phyloP scores from a whole-genome alignment of 2,113 vertebrate species.

The Accipiter virgatus region DNA sequence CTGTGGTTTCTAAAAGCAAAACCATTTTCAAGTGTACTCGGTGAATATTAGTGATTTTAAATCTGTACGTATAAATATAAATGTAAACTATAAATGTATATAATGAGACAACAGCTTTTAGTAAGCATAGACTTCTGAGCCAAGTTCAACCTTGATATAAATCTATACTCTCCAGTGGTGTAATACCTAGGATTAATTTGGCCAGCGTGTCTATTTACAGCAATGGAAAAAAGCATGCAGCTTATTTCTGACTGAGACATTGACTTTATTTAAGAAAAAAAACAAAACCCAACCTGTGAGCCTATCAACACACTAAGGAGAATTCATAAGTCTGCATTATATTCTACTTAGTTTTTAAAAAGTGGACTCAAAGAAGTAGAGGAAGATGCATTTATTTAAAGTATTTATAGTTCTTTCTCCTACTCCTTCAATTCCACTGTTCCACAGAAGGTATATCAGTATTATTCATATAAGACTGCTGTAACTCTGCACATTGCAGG shows the following conservation, averaged over 20 bases:
- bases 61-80: slow-evolving; percentile 26
- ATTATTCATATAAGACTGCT: background rate
- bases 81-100: background rate
- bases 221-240: background rate
- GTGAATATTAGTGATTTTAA: slow-evolving; percentile 45
- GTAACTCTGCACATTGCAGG: background rate
- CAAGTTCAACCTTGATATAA: background rate
- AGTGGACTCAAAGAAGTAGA: background rate
- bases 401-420: background rate
- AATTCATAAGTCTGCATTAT: background rate
- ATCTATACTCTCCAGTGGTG: background rate
- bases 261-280: background rate
- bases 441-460: background rate
- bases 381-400: background rate
- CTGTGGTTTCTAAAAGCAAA: slow-evolving; percentile 14
- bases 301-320: background rate
- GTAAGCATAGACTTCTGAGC: background rate
- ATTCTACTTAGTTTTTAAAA: background rate
- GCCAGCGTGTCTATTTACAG: background rate
- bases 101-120: background rate
- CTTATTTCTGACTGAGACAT: background rate
- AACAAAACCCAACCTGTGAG: background rate
- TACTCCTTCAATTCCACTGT: background rate
- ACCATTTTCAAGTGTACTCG: slow-evolving; percentile 45
- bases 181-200: background rate